phyloP scores from a whole-genome alignment of 1,140 invertebrate species.

The Zaprionus tsacasi region DNA sequence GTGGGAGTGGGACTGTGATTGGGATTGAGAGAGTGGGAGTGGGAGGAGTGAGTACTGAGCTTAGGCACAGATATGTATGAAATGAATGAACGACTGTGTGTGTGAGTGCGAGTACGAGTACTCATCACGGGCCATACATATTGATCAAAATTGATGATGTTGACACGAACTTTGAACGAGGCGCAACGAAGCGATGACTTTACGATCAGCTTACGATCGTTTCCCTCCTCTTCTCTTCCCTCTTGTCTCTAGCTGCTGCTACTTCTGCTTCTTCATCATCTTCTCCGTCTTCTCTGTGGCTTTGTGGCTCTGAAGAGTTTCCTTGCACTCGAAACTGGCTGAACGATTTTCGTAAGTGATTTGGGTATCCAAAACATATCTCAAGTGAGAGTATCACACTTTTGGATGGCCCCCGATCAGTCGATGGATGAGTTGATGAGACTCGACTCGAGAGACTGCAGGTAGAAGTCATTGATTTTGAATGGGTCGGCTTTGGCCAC shows the following conservation, averaged over 20 bases:
- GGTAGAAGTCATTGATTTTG: constrained; percentile 29
- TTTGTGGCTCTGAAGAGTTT: constrained; percentile 52
- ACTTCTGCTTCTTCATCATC: not conserved
- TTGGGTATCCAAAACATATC: constrained; percentile 55
- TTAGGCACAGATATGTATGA: not conserved
- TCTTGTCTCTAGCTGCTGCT: not conserved
- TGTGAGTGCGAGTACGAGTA: constrained; percentile 25
- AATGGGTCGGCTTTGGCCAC: constrained; percentile 46
- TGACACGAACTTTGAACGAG: constrained; percentile 82
- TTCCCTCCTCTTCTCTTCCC: constrained; percentile 3
- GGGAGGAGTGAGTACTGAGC: constrained; percentile 2
- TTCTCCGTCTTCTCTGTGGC: not conserved
- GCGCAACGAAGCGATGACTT: constrained; percentile 45
- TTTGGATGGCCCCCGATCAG: constrained; percentile 34
- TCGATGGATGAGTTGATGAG: not conserved
- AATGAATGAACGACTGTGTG: constrained; percentile 5
- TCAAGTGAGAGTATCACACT: constrained; percentile 74
- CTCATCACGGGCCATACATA: constrained; percentile 61
- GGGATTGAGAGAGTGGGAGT: constrained; percentile 27
- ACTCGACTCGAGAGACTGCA: not conserved
- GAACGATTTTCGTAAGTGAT: constrained; percentile 77
- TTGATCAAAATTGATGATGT: constrained; percentile 83
- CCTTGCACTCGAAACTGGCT: constrained; percentile 35
- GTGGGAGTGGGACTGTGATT: not conserved
- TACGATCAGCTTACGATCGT: constrained; percentile 41